Base-by-base conservation (phyloP, 1,140 invertebrate genomes). In the Macrobrachium rosenbergii region DNA sequence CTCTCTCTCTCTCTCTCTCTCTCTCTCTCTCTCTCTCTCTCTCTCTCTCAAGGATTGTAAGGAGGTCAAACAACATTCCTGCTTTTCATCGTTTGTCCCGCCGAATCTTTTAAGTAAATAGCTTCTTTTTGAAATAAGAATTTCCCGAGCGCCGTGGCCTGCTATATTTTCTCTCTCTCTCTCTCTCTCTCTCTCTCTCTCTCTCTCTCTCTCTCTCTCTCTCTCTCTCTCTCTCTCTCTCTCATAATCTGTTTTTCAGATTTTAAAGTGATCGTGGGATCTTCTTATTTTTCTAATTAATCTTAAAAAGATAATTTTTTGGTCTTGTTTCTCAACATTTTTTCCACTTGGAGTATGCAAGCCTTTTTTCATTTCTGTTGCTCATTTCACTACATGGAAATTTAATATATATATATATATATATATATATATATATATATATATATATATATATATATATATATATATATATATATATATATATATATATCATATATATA, bases 371-470 rank as follows among this genome's bases (percentile, higher is more conserved):
- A 37, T 37, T 37, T 37, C 28, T 37, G 28, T 37, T 37, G 28
- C 28, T 3, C 28, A 37, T 37, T 37, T 37, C 28, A 37, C 3
- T 52, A 8, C 6, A 8, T 8, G 12, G 7, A 67, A 23, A 7
- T 8, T 67, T 7, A 14, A 72, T 16, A 72, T 37, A 72, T 37
- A 72, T 37, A 72, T 37, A 72, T 37, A 72, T 16, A 72, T 23
- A 72, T 23, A 72, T 23, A 69, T 69, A 69, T 69, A 69, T 67
- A 67, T 67, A 67, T 67, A 67, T 67, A 67, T 67, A 67, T 67
- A 67, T 67, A 67, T 67, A 67, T 67, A 67, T 67, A 67, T 67
- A 67, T 67, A 67, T 67, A 67, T 67, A 67, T 67, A 67, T 67
- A 67, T 67, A 67, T 67, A 67, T 67, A 67, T 67, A 67, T 67